These are phyloP conservation scores for Panurus biarmicus DNA, from an alignment of 2,113 vertebrate genomes.

Conservation along the genomic window DNA sequence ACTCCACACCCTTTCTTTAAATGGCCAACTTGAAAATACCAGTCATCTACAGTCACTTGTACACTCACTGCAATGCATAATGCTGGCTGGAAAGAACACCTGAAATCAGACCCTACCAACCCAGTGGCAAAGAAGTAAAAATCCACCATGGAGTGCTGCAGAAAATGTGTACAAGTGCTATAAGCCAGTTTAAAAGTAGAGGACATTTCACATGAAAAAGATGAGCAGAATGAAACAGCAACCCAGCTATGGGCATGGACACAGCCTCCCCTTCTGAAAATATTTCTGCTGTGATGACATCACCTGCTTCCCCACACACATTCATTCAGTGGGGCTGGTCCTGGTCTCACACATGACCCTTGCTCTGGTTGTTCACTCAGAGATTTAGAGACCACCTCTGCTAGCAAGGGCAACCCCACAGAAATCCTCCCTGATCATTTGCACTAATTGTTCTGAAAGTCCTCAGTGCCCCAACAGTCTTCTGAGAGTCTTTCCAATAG, in stretches of 20 bases:
- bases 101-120: not conserved
- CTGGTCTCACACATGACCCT: fast-evolving
- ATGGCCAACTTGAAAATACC: not conserved
- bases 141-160: not conserved
- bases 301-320: fast-evolving
- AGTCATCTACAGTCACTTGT: not conserved
- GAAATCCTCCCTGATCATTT: not conserved
- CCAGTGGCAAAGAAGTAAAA: not conserved
- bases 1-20: not conserved
- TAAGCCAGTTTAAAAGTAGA: not conserved
- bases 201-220: not conserved
- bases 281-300: fast-evolving
- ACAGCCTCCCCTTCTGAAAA: not conserved
- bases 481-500: not conserved
- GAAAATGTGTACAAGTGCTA: not conserved
- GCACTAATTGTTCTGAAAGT: not conserved
- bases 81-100: not conserved
- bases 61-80: not conserved
- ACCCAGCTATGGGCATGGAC: fast-evolving
- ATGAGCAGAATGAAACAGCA: not conserved
- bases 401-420: not conserved
- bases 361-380: not conserved
- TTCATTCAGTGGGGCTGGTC: not conserved
- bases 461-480: not conserved
- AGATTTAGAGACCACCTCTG: not conserved